phyloP scores from a whole-genome alignment of 2,888 invertebrate species.

The Rhagophthalmus giganteus region DNA sequence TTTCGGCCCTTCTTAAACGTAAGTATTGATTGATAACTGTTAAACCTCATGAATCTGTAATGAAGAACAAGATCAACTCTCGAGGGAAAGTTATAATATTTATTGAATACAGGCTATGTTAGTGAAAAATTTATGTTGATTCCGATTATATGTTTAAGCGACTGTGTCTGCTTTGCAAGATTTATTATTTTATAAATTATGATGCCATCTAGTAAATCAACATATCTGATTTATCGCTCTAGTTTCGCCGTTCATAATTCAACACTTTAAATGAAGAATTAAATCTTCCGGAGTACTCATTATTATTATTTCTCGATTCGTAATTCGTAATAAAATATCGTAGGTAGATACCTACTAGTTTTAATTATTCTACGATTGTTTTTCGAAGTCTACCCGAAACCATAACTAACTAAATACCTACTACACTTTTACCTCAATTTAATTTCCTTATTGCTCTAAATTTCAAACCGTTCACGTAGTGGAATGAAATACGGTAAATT shows the following conservation, averaged over 20 bases:
- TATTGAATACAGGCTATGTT: constrained; percentile 17
- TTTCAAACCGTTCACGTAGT: too few relatives aligned
- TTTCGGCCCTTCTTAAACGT: constrained; percentile 15
- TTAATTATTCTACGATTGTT: too few relatives aligned
- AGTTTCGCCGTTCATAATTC: neutral
- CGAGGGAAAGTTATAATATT: constrained; percentile 13
- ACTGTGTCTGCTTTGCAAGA: constrained; percentile 1
- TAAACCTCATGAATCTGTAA: constrained; percentile 22
- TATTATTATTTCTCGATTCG: too few relatives aligned
- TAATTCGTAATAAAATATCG: too few relatives aligned
- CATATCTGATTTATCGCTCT: neutral
- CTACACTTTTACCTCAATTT: too few relatives aligned
- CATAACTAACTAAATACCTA: too few relatives aligned
- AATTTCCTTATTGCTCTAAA: too few relatives aligned
- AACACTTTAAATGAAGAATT: too few relatives aligned
- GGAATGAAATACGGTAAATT: too few relatives aligned
- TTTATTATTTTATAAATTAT: neutral
- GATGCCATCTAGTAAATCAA: neutral
- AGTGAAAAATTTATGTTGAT: constrained; percentile 17
- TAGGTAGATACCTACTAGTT: too few relatives aligned
- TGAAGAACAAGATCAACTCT: constrained; percentile 15
- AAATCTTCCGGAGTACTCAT: too few relatives aligned
- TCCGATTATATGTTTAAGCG: constrained; percentile 5
- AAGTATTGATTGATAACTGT: constrained; percentile 24
- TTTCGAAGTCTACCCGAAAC: too few relatives aligned